These are phyloP conservation scores for Rhinoderma darwinii DNA, from an alignment of 2,113 vertebrate genomes.

Conservation along the genomic window DNA sequence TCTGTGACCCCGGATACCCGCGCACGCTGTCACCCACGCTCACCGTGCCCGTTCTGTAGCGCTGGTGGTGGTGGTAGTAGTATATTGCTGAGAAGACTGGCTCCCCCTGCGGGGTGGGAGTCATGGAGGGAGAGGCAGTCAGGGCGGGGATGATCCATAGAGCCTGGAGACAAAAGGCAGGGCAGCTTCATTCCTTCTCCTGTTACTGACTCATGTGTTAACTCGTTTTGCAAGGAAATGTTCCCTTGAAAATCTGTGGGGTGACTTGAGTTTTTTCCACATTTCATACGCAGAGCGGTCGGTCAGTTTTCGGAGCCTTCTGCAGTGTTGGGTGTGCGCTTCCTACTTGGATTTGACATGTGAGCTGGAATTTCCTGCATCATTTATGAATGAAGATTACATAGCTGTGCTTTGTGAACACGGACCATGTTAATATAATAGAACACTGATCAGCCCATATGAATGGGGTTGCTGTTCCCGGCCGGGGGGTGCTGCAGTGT, in stretches of 20 bases:
- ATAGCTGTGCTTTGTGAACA: not conserved
- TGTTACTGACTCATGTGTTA: constrained; percentile 49
- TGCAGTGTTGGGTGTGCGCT: not conserved
- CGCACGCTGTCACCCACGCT: not conserved
- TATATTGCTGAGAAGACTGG: constrained; percentile 37
- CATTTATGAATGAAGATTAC: not conserved
- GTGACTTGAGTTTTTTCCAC: not conserved
- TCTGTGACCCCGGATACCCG: not conserved
- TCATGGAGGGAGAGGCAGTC: constrained; percentile 46
- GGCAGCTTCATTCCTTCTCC: constrained; percentile 43
- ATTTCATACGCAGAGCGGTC: not conserved
- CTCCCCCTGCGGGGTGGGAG: constrained; percentile 34
- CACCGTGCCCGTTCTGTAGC: not conserved
- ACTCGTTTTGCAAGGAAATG: constrained; percentile 10
- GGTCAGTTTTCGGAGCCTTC: not conserved
- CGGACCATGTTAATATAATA: not conserved
- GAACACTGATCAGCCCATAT: too few relatives aligned
- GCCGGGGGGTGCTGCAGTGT: too few relatives aligned
- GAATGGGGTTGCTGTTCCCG: too few relatives aligned
- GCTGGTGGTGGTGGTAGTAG: constrained; percentile 28
- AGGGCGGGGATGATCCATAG: constrained; percentile 49
- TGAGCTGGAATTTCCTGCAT: not conserved
- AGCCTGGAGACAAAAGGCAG: constrained; percentile 60
- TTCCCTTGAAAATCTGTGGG: not conserved
- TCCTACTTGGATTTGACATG: not conserved